Evolutionary conservation across 2,888 invertebrate genomes (phyloP).

Genomic region (Harmothoe impar): DNA sequence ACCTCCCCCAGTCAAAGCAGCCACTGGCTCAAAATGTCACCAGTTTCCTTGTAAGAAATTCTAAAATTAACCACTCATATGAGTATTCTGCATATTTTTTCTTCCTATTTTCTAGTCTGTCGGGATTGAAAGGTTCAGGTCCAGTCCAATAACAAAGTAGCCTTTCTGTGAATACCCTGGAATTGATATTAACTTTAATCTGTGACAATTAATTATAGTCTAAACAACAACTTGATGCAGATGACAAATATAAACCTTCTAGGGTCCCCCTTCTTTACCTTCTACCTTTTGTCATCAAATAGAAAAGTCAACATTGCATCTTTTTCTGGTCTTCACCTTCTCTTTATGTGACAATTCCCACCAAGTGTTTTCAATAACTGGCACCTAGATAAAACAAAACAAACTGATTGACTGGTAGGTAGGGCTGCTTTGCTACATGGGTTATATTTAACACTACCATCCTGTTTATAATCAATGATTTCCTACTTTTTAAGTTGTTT

Average conservation of each 20-base stretch:
- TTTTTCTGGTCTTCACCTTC: conserved; percentile 7
- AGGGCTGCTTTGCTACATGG: not conserved
- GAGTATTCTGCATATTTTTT: conserved; percentile 22
- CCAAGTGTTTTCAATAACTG: conserved; percentile 21
- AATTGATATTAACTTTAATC: not conserved
- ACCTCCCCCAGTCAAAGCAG: not conserved
- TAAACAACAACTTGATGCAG: not conserved
- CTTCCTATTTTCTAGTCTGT: not conserved
- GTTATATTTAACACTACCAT: not conserved
- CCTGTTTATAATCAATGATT: too few relatives aligned
- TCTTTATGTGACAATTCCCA: not conserved
- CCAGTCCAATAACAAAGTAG: not conserved
- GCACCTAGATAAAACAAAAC: conserved; percentile 1
- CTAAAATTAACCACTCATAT: not conserved
- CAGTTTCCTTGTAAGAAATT: conserved; percentile 38
- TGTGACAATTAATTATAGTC: not conserved
- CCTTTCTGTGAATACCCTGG: not conserved
- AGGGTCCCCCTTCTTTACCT: not conserved
- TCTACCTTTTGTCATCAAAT: conserved; percentile 6
- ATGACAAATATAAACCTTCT: not conserved
- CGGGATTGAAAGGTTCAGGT: not conserved
- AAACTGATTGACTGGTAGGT: not conserved
- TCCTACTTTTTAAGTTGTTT: too few relatives aligned
- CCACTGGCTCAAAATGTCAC: conserved; percentile 17
- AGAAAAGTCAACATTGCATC: conserved; percentile 29